Base-by-base conservation (phyloP, 2,797 vertebrate species). In the Aulostomus chinensis region DNA sequence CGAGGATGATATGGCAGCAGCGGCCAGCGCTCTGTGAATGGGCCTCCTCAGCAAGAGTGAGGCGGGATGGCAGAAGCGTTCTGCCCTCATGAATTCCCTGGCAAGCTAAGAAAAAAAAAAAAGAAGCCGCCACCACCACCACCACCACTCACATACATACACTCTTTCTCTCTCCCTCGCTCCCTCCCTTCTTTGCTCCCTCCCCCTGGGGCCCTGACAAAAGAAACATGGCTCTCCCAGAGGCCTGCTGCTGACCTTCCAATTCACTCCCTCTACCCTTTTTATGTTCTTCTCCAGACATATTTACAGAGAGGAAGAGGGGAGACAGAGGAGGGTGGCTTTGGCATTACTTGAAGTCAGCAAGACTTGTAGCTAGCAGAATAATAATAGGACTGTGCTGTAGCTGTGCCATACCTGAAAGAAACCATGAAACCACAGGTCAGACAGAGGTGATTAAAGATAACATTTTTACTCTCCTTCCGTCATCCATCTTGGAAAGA, bases 161-260 rank as follows among this genome's bases (percentile, higher is more conserved):
- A 24, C 74, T 62, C 36, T 34, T 62, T 32, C 7, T 24, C 20
- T 20, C n/a, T 7, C 12, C 25, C 39, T 34, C 41, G n/a, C 43
- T 34, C 8, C n/a, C 45, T 15, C 21, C 13, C 34, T 4, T 47
- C 84, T 80, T 64, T 68, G 7, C 67, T 69, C 70, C 70, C 73
- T 76, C 78, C 73, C 79, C 73, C 75, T 73, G 86, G 89, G 89
- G 78, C 81, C 64, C 65, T 87, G 89, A 87, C 88, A 89, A 89
- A 93, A 91, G 91, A 89, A 88, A 87, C 88, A 83, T 71, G 76
- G 88, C 91, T 89, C 90, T 91, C 87, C 85, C 82, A 80, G 86
- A 88, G 89, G 83, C 88, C 80, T 64, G 48, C 73, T 67, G 84
- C 80, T 93, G 92, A 94, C 92, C 92, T 91, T 86, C 87, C 89